Evolutionary conservation across 2,113 vertebrate species (phyloP).

Genomic region (Microcebus tavaratra): DNA sequence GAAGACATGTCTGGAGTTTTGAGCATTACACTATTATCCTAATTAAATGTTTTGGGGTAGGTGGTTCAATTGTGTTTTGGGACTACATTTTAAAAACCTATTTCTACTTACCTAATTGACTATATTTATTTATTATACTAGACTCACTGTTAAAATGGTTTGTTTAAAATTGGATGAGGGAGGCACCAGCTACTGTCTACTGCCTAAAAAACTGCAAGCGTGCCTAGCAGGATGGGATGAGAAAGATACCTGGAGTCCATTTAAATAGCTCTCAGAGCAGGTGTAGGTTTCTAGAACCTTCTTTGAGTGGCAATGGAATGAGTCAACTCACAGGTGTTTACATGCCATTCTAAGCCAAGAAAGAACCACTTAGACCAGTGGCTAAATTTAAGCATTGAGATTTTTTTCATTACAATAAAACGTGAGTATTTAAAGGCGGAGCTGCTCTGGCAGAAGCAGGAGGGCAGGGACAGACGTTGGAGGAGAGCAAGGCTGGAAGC

Average conservation of each 20-base stretch:
- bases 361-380: neutral
- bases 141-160: neutral
- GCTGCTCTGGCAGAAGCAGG: neutral
- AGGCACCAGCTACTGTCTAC: neutral
- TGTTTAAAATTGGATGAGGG: neutral
- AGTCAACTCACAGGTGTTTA: neutral
- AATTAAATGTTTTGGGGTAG: neutral
- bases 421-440: neutral
- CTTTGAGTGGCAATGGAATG: neutral
- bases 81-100: neutral
- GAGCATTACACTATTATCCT: too few relatives aligned
- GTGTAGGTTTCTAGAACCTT: constrained; percentile 2
- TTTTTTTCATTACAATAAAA: neutral
- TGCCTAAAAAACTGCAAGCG: neutral
- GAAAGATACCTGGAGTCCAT: neutral
- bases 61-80: neutral
- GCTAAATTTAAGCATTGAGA: neutral
- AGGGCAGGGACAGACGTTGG: neutral
- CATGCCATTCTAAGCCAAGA: neutral
- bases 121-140: neutral
- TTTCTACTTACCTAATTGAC: neutral
- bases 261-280: neutral
- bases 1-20: neutral
- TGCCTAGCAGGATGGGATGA: neutral
- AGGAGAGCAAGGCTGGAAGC: too few relatives aligned